Evolutionary conservation across 1,140 invertebrate genomes (phyloP), one percentile per base, ranked within the genome.

Genomic region (Trinorchestia longiramus): DNA sequence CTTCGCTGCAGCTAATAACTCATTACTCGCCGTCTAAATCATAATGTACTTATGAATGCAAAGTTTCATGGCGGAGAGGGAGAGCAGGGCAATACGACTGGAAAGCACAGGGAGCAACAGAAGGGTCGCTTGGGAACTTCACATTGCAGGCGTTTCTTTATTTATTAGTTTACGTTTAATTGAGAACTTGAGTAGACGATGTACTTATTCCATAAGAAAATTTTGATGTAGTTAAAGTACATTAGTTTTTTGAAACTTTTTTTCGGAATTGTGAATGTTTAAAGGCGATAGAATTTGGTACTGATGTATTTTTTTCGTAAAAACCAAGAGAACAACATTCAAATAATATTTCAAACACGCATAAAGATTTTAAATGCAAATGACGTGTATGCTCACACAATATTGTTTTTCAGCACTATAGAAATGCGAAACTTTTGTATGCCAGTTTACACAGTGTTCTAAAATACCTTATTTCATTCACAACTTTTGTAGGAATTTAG

Each of bases 11-110:
- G 88, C 92, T 94, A 94, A 94, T 94, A 94, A 94, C 92, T 94
- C 92, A 94, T 94, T 94, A 94, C 43, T 8, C 43, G 43, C 19
- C 92, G 92, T 94, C 92, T 94, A 94, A 94, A 94, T 94, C 92
- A 94, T 94, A 94, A 94, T 47, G 92, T 47, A 45, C 44, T 94
- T 94, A 94, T 47, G 44, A 94, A 94, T 94, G 92, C 92, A 94
- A 90, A 90, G 88, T 90, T 90, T 90, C 88, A 42, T 8, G 43
- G 88, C 15, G 41, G 88, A 15, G 88, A 3, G 88, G 41, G 43
- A 42, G 23, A 3, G 88, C 8, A 43, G 88, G 88, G 41, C 23
- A 42, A 43, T 42, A 90, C n/a, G 41, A 90, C 28, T 77, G 1
- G 62, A 77, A 77, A 77, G 62, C 62, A 77, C 15, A 28, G 62